Base-by-base conservation (phyloP, 2,888 invertebrate species). In the Drosophila niveifrons region DNA sequence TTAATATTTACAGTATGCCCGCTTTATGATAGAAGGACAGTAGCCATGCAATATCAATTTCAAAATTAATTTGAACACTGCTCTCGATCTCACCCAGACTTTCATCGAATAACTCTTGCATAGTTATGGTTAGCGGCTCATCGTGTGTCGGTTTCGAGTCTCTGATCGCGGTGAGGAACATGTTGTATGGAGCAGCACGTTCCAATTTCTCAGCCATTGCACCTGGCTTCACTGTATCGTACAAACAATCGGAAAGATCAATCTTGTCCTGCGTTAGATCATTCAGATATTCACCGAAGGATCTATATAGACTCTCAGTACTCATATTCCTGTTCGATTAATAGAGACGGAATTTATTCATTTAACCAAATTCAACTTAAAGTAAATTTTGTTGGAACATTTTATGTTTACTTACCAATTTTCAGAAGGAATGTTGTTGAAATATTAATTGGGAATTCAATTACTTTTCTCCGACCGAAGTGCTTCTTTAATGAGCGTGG, bases 51-150 rank as follows among this genome's bases (percentile, higher is more conserved):
- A 56, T 31, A n/a, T 55, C 15, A 4, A 63, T 11, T 11, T 36
- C 8, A 56, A 15, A 48, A 28, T 48, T 48, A 10, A 63, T 23
- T 48, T 56, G 97, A 18, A 97, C 92, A 0, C 96, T 95, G 50
- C 94, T 94, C 75, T 95, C 95, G 3, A 97, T 92, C 62, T 95
- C 94, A 0, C 97, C 97, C 2, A 97, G 92, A 88, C 96, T 96
- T 8, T 93, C 93, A 85, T 97, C 96, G 3, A 97, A 91, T 10
- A 97, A 93, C 92, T 97, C 97, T 91, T 94, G 94, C 81, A 96
- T 47, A 7, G 47, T 47, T n/a, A 55, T 55, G 18, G 34, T 63
- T 6, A 63, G 39, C 0, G 63, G 56, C 15, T 63, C 56, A 8
- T 41, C 28, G 9, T 63, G 63, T 2, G 63, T 63, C 3, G 47